Evolutionary conservation across 2,888 invertebrate species (phyloP), one percentile per base, ranked within the genome.

Genomic region (Colostygia pectinataria): DNA sequence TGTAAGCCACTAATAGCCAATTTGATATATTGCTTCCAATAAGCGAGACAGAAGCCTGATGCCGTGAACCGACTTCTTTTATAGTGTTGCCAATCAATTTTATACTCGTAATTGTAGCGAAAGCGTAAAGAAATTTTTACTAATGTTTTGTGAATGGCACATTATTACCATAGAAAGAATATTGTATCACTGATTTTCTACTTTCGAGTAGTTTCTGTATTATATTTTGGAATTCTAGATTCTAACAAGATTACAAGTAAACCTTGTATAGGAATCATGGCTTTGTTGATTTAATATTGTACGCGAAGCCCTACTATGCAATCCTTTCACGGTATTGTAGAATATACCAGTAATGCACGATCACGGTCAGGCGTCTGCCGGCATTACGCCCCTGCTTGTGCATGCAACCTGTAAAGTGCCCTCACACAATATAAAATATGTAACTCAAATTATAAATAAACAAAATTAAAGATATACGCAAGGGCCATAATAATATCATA

Each of bases 241-340:
- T 28, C 2, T 60, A 59, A 68, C 42, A 32, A 48, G 44, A 55
- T 62, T 49, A 58, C 39, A 43, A 15, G 34, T 13, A 52, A 49
- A 64, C 60, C 66, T 70, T 66, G 60, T 55, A 63, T 63, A 60
- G 51, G 57, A 64, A 62, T 59, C 62, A 61, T 63, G 68, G 64
- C 66, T 76, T 71, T 68, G 57, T 65, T 74, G 70, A 71, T 73
- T 72, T 63, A 74, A 77, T 74, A 72, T 75, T 71, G 70, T 57
- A 28, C 66, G 63, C 50, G 81, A 83, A 83, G 66, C 76, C 82
- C 56, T 66, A 71, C 54, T 62, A 59, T 57, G 70, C 80, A 83
- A 84, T 82, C 80, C 82, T 77, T 83, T 80, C 79, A 79, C 68
- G 69, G 70, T 61, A 75, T 73, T 75, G 77, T 65, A 63, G 66